Conservation (phyloP, 2,888 invertebrate genomes). For the Rhagophthalmus giganteus region DNA sequence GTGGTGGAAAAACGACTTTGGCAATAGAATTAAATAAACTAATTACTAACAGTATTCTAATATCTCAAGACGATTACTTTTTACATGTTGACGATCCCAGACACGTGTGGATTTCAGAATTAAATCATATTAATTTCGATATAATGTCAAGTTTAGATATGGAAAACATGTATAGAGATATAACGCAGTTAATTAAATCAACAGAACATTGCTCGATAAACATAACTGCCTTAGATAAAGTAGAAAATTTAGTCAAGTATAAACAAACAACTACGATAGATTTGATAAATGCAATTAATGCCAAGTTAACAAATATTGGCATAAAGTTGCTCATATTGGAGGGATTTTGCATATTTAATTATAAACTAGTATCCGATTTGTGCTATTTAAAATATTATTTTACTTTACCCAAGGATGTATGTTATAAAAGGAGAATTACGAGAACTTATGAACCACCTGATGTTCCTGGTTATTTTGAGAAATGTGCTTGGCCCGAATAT, state of each 20-base stretch:
- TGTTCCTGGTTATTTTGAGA: constrained; percentile 83
- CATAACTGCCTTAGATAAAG: neutral
- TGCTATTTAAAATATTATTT: constrained; percentile 77
- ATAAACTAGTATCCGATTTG: constrained; percentile 65
- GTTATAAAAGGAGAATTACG: constrained; percentile 62
- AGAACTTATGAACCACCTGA: constrained; percentile 86
- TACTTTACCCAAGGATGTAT: constrained; percentile 69
- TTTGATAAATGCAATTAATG: constrained; percentile 8
- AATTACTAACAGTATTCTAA: constrained; percentile 53
- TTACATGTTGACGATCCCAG: constrained; percentile 66
- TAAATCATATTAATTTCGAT: constrained; percentile 80
- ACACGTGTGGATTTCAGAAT: constrained; percentile 64
- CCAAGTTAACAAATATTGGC: constrained; percentile 42
- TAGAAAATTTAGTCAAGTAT: neutral
- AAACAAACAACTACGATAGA: constrained; percentile 13
- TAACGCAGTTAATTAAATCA: constrained; percentile 55
- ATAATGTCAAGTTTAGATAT: constrained; percentile 72
- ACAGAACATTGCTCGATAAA: too few relatives aligned
- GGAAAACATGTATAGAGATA: constrained; percentile 67
- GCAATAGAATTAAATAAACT: constrained; percentile 60
- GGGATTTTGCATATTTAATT: constrained; percentile 76
- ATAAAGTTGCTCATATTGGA: constrained; percentile 69
- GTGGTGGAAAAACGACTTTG: constrained; percentile 81
- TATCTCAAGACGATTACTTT: constrained; percentile 80
- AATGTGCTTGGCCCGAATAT: constrained; percentile 90